These are phyloP conservation scores for Euzetes globulus DNA, from an alignment of 2,888 invertebrate genomes.

Conservation along the genomic window DNA sequence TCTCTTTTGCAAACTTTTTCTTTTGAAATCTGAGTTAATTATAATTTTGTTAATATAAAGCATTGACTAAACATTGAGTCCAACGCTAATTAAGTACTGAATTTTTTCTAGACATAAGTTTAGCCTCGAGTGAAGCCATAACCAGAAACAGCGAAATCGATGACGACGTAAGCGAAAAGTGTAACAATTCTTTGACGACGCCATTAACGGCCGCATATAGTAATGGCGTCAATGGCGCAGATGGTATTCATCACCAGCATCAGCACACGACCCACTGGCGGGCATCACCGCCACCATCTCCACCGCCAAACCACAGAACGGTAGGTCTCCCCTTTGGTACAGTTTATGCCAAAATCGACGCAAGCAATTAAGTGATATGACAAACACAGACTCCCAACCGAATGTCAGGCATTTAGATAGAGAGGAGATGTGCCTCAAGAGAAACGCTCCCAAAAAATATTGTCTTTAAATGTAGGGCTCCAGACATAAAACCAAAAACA, in stretches of 20 bases:
- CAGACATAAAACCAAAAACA: not conserved
- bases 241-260: constrained; percentile 28
- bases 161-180: constrained; percentile 30
- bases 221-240: constrained; percentile 24
- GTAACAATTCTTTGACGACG: constrained; percentile 22
- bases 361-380: constrained; percentile 21
- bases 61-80: not conserved
- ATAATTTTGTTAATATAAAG: too few species aligned
- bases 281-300: constrained; percentile 34
- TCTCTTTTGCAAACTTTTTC: too few species aligned
- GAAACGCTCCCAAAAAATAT: not conserved
- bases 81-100: constrained; percentile 16
- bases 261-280: constrained; percentile 31
- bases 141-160: constrained; percentile 32
- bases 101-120: constrained; percentile 30
- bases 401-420: not conserved
- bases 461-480: not conserved
- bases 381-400: not conserved
- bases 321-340: constrained; percentile 19
- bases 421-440: constrained; percentile 24
- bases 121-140: constrained; percentile 33
- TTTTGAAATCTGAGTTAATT: too few species aligned
- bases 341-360: constrained; percentile 25
- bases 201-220: constrained; percentile 23
- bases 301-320: constrained; percentile 34